Base-by-base conservation (phyloP, 2,888 invertebrate species). In the Hipparchia semele region DNA sequence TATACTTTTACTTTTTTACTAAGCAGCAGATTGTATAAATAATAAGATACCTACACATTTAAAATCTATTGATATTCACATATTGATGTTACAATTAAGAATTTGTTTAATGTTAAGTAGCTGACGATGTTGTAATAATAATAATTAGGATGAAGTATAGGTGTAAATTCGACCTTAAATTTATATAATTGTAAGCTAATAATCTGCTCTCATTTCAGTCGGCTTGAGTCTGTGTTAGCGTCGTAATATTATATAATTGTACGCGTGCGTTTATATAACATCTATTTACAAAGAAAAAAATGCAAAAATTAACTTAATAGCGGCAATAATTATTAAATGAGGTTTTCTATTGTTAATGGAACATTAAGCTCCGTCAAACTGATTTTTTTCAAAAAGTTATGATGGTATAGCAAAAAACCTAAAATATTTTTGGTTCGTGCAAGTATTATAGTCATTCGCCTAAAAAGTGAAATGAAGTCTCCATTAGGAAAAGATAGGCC, bases 181-280 rank as follows among this genome's bases (percentile, higher is more conserved):
- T 75, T 75, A 73, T 75, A 71, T 75, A 65, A 77, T 75, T 70
- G 53, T 75, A 77, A 77, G 74, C 69, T 74, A 77, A 68, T 71
- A 73, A 73, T 71, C 80, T 79, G 80, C 80, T 88, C 88, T 90
- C 90, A 87, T 87, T 90, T 87, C 85, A 90, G 85, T 87, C 90
- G 83, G 86, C 78, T 78, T 81, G 81, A 39, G 80, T 89, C 84
- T 86, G 86, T 89, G 88, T 89, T 89, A 90, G 89, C 76, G 78
- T 84, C 78, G 80, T 86, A 83, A 84, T 84, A 78, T 68, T 68
- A 71, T 80, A 82, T 65, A 79, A 80, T 77, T 80, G 79, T 78
- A 82, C 83, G 83, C 79, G 80, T 83, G 82, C 83, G 84, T 86
- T 87, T 84, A 82, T 85, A 84, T 86, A 86, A 86, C 83, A 84